These are phyloP conservation scores for Perithous albicinctus DNA, from an alignment of 2,888 invertebrate genomes.

Conservation along the genomic window DNA sequence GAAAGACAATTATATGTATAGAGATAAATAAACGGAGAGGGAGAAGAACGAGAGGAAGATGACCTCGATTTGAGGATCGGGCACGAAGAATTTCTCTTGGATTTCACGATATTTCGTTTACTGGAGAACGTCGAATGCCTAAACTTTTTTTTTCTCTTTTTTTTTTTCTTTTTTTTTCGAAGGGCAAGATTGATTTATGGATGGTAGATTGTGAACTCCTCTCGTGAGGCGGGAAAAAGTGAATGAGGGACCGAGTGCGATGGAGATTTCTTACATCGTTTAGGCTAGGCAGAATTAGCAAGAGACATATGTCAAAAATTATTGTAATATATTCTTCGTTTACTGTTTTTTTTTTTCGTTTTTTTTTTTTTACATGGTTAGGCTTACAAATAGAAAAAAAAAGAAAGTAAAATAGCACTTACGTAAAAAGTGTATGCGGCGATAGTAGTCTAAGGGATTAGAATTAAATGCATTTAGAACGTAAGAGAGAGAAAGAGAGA, in stretches of 20 bases:
- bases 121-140: neutral
- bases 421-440: constrained; percentile 48
- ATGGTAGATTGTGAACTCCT: neutral
- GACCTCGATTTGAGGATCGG: constrained; percentile 20
- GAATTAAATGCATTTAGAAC: constrained; percentile 52
- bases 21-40: constrained; percentile 24
- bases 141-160: neutral
- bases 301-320: constrained; percentile 60
- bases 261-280: constrained; percentile 32
- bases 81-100: neutral
- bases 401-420: constrained; percentile 1
- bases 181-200: neutral
- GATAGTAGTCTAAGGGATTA: constrained; percentile 58
- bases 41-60: neutral
- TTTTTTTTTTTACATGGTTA: too few relatives aligned
- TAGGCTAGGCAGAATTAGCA: constrained; percentile 58
- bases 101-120: neutral
- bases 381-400: constrained; percentile 44
- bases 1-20: constrained; percentile 54
- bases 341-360: constrained; percentile 49
- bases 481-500: constrained; percentile 61
- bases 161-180: neutral
- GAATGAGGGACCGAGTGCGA: neutral
- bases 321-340: constrained; percentile 68
- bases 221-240: constrained; percentile 13